A percentile compares a stretch with the other conserved stretches of the same genome.
Conservation (phyloP, 92 coral and sea anemone genomes). For the Palythoa grandiflora region DNA sequence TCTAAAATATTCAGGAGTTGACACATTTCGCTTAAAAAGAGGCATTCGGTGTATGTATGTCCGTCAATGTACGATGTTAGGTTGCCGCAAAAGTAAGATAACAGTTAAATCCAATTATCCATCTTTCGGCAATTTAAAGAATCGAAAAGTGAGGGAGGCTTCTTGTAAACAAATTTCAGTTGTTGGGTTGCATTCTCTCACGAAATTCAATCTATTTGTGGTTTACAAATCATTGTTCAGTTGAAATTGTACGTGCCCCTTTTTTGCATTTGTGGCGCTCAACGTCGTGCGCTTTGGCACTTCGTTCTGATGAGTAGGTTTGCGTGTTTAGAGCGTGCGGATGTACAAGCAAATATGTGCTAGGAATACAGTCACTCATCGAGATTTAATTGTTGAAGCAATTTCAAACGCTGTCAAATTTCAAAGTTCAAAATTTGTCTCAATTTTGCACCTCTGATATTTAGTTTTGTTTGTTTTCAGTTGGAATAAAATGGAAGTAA, state of each 20-base stretch:
- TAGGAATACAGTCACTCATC: constrained; percentile 38
- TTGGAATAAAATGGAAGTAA: too few relatives aligned
- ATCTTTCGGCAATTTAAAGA: constrained; percentile 28
- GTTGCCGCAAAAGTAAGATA: constrained; percentile 25
- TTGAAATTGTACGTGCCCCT: too few relatives aligned
- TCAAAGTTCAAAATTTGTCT: too few relatives aligned
- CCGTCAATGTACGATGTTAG: background rate
- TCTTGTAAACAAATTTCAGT: background rate
- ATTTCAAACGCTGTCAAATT: background rate
- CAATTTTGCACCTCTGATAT: too few relatives aligned
- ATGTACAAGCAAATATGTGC: background rate
- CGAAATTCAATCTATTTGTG: background rate
- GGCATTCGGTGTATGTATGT: too few relatives aligned
- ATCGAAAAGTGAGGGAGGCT: background rate
- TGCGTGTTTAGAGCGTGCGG: constrained; percentile 29
- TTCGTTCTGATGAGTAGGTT: background rate
- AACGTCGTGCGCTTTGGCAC: background rate
- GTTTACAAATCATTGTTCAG: too few relatives aligned
- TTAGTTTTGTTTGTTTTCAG: too few relatives aligned
- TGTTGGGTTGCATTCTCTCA: background rate
- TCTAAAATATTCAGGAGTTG: background rate
- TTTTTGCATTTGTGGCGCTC: background rate
- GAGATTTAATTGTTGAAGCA: constrained; percentile 36
- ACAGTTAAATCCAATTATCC: constrained; percentile 21
- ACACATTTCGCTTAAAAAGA: background rate